phyloP scores from a whole-genome alignment of 2,797 vertebrate genomes.

The Odontamblyopus rebecca region DNA sequence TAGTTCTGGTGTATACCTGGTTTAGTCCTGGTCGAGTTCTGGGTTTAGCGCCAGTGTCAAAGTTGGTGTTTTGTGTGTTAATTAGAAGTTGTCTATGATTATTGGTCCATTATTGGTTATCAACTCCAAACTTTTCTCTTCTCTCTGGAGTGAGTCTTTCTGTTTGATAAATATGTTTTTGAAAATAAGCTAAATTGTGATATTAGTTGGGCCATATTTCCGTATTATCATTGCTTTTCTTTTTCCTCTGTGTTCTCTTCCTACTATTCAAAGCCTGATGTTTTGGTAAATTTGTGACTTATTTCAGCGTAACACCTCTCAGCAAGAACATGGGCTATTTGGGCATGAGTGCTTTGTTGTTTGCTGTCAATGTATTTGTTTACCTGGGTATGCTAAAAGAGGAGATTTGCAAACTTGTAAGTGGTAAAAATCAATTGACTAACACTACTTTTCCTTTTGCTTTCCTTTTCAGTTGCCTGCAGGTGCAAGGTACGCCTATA shows the following conservation, averaged over 20 bases:
- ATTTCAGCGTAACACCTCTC: neutral
- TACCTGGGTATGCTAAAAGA: neutral
- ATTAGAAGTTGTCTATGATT: too few relatives aligned
- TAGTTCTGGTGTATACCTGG: neutral
- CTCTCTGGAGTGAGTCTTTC: neutral
- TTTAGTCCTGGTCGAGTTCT: too few relatives aligned
- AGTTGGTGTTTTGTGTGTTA: too few relatives aligned
- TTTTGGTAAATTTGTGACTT: neutral
- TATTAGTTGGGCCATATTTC: neutral
- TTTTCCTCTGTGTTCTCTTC: neutral
- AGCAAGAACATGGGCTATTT: neutral
- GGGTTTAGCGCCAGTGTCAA: too few relatives aligned
- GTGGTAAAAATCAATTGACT: slow-evolving; percentile 1
- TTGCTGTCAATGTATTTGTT: neutral
- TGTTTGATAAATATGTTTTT: neutral
- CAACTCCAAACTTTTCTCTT: too few relatives aligned
- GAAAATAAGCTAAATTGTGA: neutral
- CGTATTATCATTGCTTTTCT: neutral
- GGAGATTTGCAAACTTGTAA: neutral
- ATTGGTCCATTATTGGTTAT: too few relatives aligned
- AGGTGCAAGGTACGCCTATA: neutral
- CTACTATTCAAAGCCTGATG: neutral
- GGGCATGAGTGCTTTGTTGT: neutral
- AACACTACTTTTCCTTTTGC: neutral
- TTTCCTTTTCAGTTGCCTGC: slow-evolving; percentile 3